Percentiles rank a stretch among this genome's conserved stretches.
Conservation (phyloP, 1,140 invertebrate genomes). For the Pseudomyrmex cubaensis region DNA sequence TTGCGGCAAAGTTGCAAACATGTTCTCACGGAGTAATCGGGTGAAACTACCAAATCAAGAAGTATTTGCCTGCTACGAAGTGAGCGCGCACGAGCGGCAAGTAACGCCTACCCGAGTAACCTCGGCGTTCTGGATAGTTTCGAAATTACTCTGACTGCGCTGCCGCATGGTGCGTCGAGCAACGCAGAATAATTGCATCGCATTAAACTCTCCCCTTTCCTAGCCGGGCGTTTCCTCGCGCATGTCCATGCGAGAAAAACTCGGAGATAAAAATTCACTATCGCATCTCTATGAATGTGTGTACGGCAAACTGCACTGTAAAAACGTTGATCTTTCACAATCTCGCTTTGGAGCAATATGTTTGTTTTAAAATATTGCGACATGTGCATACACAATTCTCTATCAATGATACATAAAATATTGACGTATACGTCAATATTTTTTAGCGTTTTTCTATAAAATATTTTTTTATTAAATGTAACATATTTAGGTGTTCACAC, state of each 20-base stretch:
- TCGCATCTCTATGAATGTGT: neutral
- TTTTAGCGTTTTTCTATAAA: too few species aligned
- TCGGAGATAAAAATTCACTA: slow-evolving; percentile 30
- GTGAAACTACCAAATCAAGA: slow-evolving; percentile 58
- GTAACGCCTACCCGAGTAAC: slow-evolving; percentile 70
- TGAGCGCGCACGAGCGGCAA: slow-evolving; percentile 46
- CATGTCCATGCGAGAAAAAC: slow-evolving; percentile 1
- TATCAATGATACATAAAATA: neutral
- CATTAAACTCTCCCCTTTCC: slow-evolving; percentile 39
- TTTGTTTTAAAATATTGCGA: neutral
- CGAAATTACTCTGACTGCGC: slow-evolving; percentile 68
- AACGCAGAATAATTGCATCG: slow-evolving; percentile 57
- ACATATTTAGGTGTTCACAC: neutral
- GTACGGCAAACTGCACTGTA: neutral
- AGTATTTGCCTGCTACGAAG: slow-evolving; percentile 53
- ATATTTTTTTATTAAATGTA: too few species aligned
- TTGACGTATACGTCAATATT: too few species aligned
- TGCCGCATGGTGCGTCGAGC: slow-evolving; percentile 30
- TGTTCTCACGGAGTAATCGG: slow-evolving; percentile 51
- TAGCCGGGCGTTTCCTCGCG: neutral
- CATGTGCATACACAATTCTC: neutral
- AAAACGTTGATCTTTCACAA: slow-evolving; percentile 27
- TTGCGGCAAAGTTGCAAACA: slow-evolving; percentile 60
- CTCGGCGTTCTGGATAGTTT: slow-evolving; percentile 66
- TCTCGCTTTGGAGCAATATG: neutral